phyloP scores from a whole-genome alignment of 2,797 vertebrate genomes.

The Calcarius lapponicus region DNA sequence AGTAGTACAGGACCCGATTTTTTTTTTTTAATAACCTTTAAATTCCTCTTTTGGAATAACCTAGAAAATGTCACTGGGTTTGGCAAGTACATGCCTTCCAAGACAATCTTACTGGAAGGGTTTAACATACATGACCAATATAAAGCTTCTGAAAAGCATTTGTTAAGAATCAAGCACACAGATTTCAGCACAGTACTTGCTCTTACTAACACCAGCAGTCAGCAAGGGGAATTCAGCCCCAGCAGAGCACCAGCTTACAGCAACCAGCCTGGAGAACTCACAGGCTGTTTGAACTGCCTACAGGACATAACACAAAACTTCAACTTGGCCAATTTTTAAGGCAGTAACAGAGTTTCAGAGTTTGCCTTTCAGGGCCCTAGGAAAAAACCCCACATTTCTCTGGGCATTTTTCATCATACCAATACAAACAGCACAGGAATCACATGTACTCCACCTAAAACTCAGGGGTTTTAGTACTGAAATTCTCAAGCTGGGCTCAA shows the following conservation, averaged over 20 bases:
- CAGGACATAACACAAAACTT: not conserved
- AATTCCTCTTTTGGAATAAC: not conserved
- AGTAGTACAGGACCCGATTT: not conserved
- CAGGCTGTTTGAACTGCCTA: not conserved
- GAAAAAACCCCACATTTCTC: not conserved
- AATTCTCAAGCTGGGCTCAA: not conserved
- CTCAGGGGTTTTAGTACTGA: not conserved
- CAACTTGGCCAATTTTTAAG: not conserved
- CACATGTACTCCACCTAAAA: not conserved
- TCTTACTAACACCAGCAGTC: not conserved
- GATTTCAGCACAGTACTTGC: no score
- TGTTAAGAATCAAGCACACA: not conserved
- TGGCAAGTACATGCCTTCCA: not conserved
- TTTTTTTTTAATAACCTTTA: not conserved
- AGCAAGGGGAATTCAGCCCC: not conserved
- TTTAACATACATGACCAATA: not conserved
- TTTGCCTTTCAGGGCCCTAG: not conserved
- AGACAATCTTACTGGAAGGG: not conserved
- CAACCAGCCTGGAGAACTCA: not conserved
- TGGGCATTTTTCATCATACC: not conserved
- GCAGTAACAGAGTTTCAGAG: not conserved
- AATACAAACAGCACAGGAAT: not conserved
- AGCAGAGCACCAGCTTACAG: not conserved
- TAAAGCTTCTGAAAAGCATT: not conserved
- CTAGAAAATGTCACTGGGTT: not conserved